Conservation (phyloP, 2,888 invertebrate genomes). For the Homarus gammarus region DNA sequence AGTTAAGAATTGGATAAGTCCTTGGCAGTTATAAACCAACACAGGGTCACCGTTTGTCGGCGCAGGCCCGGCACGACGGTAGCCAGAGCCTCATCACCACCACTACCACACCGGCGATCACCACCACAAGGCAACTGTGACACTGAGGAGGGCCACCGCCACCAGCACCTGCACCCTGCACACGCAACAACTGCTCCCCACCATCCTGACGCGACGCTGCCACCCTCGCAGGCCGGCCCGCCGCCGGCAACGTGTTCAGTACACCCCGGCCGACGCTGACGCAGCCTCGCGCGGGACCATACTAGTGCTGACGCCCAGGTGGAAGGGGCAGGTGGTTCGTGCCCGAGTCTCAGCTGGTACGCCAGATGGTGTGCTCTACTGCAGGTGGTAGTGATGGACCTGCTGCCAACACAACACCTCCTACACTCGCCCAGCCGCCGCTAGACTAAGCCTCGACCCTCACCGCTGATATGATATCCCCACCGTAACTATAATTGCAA, state of each 20-base stretch:
- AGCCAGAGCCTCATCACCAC: slow-evolving; percentile 61
- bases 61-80: slow-evolving; percentile 62
- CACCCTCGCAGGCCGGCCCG: slow-evolving; percentile 55
- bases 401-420: slow-evolving; percentile 53
- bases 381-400: slow-evolving; percentile 53
- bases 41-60: slow-evolving; percentile 59
- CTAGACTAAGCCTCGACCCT: slow-evolving; percentile 66
- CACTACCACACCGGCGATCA: slow-evolving; percentile 66
- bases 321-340: slow-evolving; percentile 40
- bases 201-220: slow-evolving; percentile 52
- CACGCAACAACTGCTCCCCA: slow-evolving; percentile 65
- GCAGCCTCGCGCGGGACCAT: slow-evolving; percentile 50
- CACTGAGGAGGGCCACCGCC: slow-evolving; percentile 70
- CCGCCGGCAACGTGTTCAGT: slow-evolving; percentile 51
- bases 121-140: slow-evolving; percentile 71
- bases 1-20: slow-evolving; percentile 22
- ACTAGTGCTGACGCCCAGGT: slow-evolving; percentile 34
- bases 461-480: slow-evolving; percentile 67
- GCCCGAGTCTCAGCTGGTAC: slow-evolving; percentile 49
- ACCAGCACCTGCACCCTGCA: slow-evolving; percentile 65
- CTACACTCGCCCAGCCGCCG: slow-evolving; percentile 57
- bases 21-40: slow-evolving; percentile 34
- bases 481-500: slow-evolving; percentile 72
- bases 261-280: slow-evolving; percentile 46
- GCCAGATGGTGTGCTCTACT: slow-evolving; percentile 45